A percentile compares a stretch with the other conserved stretches of the same genome.
Evolutionary conservation across 2,113 vertebrate genomes (phyloP).

Genomic region (Mastomys natalensis): DNA sequence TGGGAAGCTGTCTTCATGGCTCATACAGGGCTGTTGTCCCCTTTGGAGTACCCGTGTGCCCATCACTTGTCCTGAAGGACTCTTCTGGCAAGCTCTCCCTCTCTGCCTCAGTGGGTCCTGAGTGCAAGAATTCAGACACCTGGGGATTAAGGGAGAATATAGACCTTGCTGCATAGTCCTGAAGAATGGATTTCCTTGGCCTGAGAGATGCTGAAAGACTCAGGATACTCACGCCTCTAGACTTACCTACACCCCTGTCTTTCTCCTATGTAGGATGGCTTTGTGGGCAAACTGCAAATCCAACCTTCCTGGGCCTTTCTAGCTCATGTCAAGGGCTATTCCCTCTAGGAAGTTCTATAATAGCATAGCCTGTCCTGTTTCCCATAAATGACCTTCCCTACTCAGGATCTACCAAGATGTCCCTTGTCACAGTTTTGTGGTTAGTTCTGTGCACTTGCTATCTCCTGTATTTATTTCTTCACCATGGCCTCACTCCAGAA

Average conservation of each 20-base stretch:
- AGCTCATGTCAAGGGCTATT: neutral
- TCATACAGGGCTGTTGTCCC: neutral
- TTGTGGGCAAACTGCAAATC: neutral
- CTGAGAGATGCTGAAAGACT: neutral
- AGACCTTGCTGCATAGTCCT: neutral
- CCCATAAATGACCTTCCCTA: neutral
- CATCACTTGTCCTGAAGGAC: constrained; percentile 17
- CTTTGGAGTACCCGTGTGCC: neutral
- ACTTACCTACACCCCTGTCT: neutral
- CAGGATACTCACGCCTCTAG: rapidly evolving
- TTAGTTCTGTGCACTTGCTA: neutral
- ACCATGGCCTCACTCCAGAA: neutral
- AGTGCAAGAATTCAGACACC: neutral
- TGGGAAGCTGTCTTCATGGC: neutral
- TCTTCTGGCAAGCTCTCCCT: neutral
- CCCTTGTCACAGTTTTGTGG: neutral
- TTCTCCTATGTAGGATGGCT: neutral
- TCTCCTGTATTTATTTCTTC: neutral
- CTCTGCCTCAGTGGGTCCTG: neutral
- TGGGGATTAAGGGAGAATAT: neutral
- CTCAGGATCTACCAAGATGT: neutral
- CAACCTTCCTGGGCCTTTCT: neutral
- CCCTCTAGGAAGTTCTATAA: neutral
- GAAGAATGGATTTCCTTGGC: neutral
- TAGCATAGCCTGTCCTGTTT: neutral